phyloP scores from a whole-genome alignment of 2,797 vertebrate genomes.

The Notolepis coatsorum region DNA sequence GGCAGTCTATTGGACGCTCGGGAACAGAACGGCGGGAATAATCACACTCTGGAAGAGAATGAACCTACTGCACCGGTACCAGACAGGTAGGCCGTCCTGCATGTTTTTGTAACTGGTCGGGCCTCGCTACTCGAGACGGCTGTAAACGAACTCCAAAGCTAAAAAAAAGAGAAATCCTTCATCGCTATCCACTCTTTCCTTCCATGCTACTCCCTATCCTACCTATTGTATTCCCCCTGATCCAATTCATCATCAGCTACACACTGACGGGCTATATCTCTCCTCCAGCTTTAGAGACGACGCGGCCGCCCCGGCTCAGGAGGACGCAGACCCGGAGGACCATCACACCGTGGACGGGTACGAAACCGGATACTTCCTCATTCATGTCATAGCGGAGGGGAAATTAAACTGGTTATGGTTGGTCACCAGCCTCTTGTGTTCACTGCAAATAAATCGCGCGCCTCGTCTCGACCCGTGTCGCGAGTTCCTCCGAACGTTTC shows the following conservation, averaged over 20 bases:
- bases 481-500: too few species aligned
- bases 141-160: too few species aligned
- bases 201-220: neutral
- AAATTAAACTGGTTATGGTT: constrained; percentile 17
- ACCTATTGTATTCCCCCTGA: neutral
- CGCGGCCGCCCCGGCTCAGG: constrained; percentile 42
- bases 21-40: neutral
- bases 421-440: constrained; percentile 32
- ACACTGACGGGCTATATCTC: constrained; percentile 28
- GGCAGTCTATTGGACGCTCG: neutral
- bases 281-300: constrained; percentile 43
- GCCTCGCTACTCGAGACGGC: too few species aligned
- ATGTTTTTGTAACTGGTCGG: too few species aligned
- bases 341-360: constrained; percentile 51
- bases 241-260: constrained; percentile 22
- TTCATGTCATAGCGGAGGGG: constrained; percentile 40
- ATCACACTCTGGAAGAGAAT: too few species aligned
- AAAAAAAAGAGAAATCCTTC: too few species aligned
- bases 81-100: constrained; percentile 6
- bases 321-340: constrained; percentile 34
- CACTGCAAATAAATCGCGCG: constrained; percentile 37
- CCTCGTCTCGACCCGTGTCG: too few species aligned
- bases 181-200: neutral
- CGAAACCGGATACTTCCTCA: constrained; percentile 52
- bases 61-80: neutral